A percentile compares a stretch with the other conserved stretches of the same genome.
Evolutionary conservation across 2,797 vertebrate genomes (phyloP).

Genomic region (Halcyon badia): DNA sequence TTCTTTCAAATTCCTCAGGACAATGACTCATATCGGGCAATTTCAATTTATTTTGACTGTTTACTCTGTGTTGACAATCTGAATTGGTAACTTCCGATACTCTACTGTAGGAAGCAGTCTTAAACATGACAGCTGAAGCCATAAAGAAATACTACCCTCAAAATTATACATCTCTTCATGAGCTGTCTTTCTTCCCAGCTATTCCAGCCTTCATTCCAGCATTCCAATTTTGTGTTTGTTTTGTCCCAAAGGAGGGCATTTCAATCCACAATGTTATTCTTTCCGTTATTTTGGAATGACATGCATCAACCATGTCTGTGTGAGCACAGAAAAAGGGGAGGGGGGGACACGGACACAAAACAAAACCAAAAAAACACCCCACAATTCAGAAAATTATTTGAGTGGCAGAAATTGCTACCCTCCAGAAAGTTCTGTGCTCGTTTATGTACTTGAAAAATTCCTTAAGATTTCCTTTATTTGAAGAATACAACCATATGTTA

Average conservation of each 20-base stretch:
- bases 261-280: slow-evolving; percentile 59
- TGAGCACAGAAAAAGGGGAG: slow-evolving; percentile 30
- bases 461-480: not conserved
- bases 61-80: slow-evolving; percentile 9
- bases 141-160: slow-evolving; percentile 1
- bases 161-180: slow-evolving; percentile 4
- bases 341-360: not conserved
- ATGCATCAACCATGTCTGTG: not conserved
- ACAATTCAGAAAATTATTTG: slow-evolving; percentile 5
- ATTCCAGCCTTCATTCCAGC: slow-evolving; percentile 24
- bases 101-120: not conserved
- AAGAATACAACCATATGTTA: not conserved
- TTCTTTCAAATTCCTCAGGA: not conserved
- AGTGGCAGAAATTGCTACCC: slow-evolving; percentile 5
- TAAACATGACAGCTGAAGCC: not conserved
- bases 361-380: not conserved
- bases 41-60: slow-evolving; percentile 53
- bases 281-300: slow-evolving; percentile 50
- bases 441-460: not conserved
- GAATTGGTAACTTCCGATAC: not conserved
- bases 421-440: slow-evolving; percentile 6
- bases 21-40: not conserved
- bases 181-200: not conserved
- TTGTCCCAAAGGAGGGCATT: slow-evolving; percentile 46
- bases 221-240: slow-evolving; percentile 29